Percentiles rank a stretch among this genome's conserved stretches.
Conservation (phyloP, 2,113 vertebrate species). For the Dipodomys stephensi region DNA sequence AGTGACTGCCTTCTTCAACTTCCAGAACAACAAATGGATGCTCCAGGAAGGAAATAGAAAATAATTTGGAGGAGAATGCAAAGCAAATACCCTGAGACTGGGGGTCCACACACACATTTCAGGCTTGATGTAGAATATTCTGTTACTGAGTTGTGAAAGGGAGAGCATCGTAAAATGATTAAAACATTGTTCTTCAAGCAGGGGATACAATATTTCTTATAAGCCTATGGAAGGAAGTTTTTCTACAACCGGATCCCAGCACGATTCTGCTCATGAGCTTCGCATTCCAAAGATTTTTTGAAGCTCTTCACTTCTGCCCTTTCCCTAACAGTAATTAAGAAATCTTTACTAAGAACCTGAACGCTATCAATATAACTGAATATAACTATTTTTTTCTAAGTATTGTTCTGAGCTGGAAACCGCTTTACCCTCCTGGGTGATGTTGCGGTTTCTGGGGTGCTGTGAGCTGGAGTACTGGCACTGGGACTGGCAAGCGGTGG, state of each 20-base stretch:
- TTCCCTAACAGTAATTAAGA: neutral
- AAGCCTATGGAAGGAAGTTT: neutral
- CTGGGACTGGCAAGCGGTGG: neutral
- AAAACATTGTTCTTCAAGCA: neutral
- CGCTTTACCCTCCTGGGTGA: neutral
- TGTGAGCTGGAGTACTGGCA: neutral
- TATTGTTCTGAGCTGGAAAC: neutral
- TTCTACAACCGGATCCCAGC: neutral
- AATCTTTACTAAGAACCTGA: neutral
- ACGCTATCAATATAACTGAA: neutral
- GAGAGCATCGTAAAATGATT: neutral
- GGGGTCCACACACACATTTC: neutral
- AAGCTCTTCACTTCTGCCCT: neutral
- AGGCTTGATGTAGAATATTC: neutral
- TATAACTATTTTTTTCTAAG: neutral
- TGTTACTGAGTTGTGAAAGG: neutral
- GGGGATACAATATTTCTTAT: neutral
- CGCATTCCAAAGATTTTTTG: neutral
- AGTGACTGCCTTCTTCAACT: rapidly evolving
- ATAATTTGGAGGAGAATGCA: neutral
- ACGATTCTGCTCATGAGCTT: neutral
- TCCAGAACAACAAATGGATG: neutral
- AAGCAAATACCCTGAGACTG: neutral
- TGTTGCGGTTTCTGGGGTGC: neutral
- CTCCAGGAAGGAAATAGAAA: neutral